Conservation (phyloP, 1,140 invertebrate genomes). For the Cydia pomonella region DNA sequence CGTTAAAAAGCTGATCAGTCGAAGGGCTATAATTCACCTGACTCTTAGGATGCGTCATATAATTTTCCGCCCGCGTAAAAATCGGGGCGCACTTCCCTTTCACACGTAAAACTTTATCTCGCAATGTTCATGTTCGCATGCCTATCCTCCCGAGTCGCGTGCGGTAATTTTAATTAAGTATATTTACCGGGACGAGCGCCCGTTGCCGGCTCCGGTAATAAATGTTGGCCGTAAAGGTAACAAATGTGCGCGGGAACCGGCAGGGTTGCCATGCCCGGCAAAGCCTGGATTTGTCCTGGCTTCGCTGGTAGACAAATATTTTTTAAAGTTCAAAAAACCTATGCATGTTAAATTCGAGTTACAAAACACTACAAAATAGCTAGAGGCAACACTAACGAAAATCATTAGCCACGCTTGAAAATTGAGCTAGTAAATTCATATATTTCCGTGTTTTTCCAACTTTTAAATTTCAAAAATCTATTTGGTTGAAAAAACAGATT, state of each 20-base stretch:
- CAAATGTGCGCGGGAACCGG: constrained; percentile 56
- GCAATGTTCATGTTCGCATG: constrained; percentile 52
- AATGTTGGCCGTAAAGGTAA: constrained; percentile 67
- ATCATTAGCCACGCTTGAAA: neutral
- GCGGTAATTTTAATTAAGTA: constrained; percentile 74
- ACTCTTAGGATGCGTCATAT: constrained; percentile 7
- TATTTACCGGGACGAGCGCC: constrained; percentile 62
- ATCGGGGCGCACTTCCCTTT: constrained; percentile 33
- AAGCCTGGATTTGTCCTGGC: constrained; percentile 13
- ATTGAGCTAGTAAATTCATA: too few species aligned
- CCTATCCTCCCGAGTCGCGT: constrained; percentile 50
- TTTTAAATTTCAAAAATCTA: too few species aligned
- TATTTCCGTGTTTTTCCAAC: too few species aligned
- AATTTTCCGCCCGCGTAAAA: constrained; percentile 30
- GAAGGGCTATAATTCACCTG: constrained; percentile 12
- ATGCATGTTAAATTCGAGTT: neutral
- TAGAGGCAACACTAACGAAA: neutral
- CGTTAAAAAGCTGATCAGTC: neutral
- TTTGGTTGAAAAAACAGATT: too few species aligned
- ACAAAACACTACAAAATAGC: neutral
- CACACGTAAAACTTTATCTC: constrained; percentile 47
- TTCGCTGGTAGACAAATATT: neutral
- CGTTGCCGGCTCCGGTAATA: constrained; percentile 54
- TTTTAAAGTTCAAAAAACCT: neutral
- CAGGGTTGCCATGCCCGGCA: constrained; percentile 35